Evolutionary conservation across 2,888 invertebrate species (phyloP).

Genomic region (Pristionchus maxplancki): DNA sequence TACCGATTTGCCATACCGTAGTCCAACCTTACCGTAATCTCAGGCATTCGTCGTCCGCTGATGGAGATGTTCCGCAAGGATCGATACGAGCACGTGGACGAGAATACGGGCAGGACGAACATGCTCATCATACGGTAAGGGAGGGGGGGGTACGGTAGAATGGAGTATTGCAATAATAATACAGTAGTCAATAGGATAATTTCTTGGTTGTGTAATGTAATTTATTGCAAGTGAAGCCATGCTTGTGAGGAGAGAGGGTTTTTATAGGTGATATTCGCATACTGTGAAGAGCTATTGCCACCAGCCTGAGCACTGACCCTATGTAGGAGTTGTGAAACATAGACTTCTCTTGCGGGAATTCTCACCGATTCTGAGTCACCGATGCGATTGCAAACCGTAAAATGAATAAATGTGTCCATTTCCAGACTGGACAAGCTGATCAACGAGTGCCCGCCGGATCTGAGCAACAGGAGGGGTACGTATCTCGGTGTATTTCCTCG

Average conservation of each 20-base stretch:
- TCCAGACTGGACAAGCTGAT: constrained; percentile 48
- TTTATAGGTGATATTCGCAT: too few species aligned
- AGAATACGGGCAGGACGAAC: constrained; percentile 1
- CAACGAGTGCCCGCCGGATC: constrained; percentile 51
- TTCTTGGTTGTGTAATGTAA: too few species aligned
- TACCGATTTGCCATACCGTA: neutral
- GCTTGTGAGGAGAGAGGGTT: too few species aligned
- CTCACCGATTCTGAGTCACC: too few species aligned
- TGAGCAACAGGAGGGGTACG: constrained; percentile 37
- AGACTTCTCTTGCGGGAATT: too few species aligned
- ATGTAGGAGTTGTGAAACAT: too few species aligned
- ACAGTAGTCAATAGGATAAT: neutral
- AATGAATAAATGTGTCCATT: too few species aligned
- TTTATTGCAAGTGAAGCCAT: too few species aligned
- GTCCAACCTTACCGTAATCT: neutral
- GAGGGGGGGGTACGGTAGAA: neutral
- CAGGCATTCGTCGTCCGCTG: constrained; percentile 48
- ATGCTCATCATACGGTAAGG: constrained; percentile 46
- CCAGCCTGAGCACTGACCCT: too few species aligned
- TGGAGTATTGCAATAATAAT: too few species aligned
- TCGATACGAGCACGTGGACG: constrained; percentile 32
- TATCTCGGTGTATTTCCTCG: neutral
- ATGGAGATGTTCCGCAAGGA: constrained; percentile 38
- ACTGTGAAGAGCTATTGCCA: too few species aligned
- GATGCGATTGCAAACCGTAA: too few species aligned